These are phyloP conservation scores for Cantharis rustica DNA, from an alignment of 2,888 invertebrate species.

Conservation along the genomic window DNA sequence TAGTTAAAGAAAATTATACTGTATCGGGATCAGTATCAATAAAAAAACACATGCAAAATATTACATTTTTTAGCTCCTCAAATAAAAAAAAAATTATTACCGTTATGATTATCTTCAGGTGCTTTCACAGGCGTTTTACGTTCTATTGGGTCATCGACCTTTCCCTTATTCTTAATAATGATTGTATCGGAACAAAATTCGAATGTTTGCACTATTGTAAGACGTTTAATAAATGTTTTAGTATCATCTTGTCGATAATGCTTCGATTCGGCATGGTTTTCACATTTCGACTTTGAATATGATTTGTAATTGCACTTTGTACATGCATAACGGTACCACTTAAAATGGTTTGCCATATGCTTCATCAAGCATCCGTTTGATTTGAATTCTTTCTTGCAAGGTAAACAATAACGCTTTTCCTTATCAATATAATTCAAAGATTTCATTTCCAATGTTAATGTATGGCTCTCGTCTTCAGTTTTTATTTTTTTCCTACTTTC, in stretches of 20 bases:
- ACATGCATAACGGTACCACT: slow-evolving; percentile 77
- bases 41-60: not conserved
- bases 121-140: not conserved
- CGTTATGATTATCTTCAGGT: not conserved
- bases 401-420: slow-evolving; percentile 58
- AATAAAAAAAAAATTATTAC: not conserved
- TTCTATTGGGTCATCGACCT: not conserved
- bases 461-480: not conserved
- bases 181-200: not conserved
- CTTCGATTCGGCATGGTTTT: slow-evolving; percentile 66
- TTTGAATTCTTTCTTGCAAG: slow-evolving; percentile 59
- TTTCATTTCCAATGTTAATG: not conserved
- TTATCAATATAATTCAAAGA: slow-evolving; percentile 55
- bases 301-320: slow-evolving; percentile 73
- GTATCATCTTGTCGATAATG: slow-evolving; percentile 57
- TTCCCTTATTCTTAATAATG: not conserved
- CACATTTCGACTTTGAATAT: slow-evolving; percentile 67
- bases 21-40: not conserved
- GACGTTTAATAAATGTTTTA: not conserved
- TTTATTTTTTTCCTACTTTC: not conserved
- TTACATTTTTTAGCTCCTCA: not conserved
- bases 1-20: not conserved
- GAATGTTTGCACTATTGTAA: not conserved
- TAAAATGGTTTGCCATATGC: slow-evolving; percentile 71
- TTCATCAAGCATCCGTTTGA: slow-evolving; percentile 60